Percentiles rank a stretch among this genome's conserved stretches.
Evolutionary conservation across 2,888 invertebrate genomes (phyloP).

Genomic region (Iselma pallidipennis): DNA sequence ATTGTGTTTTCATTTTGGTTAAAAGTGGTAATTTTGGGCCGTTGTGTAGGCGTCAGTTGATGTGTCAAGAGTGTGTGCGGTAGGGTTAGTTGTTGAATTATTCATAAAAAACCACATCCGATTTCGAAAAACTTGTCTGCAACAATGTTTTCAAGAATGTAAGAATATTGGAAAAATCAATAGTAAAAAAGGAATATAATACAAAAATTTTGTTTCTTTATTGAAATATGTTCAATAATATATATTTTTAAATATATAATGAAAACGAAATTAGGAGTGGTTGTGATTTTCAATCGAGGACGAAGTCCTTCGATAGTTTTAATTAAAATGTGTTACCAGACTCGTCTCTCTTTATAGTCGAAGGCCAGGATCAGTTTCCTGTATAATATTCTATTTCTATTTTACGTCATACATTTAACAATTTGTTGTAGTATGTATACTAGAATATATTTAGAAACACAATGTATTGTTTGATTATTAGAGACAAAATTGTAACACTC

Average conservation of each 20-base stretch:
- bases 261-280: background rate
- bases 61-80: background rate
- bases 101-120: slow-evolving; percentile 1
- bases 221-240: background rate
- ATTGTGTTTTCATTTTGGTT: background rate
- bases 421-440: background rate
- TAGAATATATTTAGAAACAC: background rate
- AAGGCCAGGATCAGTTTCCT: slow-evolving; percentile 24
- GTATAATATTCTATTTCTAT: background rate
- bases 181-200: background rate
- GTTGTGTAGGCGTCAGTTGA: background rate
- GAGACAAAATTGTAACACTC: background rate
- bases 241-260: background rate
- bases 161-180: background rate
- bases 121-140: background rate
- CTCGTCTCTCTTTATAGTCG: slow-evolving; percentile 5
- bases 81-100: background rate
- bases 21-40: background rate
- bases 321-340: slow-evolving; percentile 20
- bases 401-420: background rate
- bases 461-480: background rate
- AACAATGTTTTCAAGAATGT: background rate
- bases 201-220: background rate
- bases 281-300: background rate
- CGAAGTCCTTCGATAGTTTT: slow-evolving; percentile 10